Base-by-base conservation (phyloP, 2,797 vertebrate species). In the Notoglanidium macrostoma region DNA sequence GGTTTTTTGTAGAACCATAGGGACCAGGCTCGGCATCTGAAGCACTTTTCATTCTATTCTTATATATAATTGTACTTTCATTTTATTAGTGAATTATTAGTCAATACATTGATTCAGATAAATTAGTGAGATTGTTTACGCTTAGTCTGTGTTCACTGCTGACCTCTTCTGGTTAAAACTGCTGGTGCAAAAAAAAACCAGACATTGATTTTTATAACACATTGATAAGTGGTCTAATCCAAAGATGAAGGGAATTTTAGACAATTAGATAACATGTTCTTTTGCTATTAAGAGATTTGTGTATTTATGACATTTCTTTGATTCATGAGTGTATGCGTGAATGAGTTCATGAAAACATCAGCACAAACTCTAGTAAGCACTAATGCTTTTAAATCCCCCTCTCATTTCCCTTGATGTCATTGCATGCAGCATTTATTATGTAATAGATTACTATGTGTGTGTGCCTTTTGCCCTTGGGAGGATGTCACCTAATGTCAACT, bases 371-470 rank as follows among this genome's bases (percentile, higher is more conserved):
- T 63, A 76, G 19, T 32, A 46, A 83, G 61, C 26, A 73, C 72
- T 72, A 65, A 84, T 67, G 49, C 17, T 83, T 49, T 81, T 49
- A 46, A n/a, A 40, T 14, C 32, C 32, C 63, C 17, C 54, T 19
- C 4, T 19, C 2, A 11, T 11, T 57, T 61, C 57, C 67, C 12
- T 3, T 32, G 15, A 83, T 74, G 67, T 54, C 67, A 51, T 61
- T 78, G 72, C 88, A 70, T 79, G 61, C 72, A 86, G 32, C 65
- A 61, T 85, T 70, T 87, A 55, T 88, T 89, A 89, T 85, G 84
- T 88, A 87, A 88, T 85, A 77, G 63, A 85, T 86, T 72, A 85
- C 80, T 88, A 32, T 51, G 77, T 88, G 77, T 76, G 85, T 74
- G 78, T 72, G 83, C 26, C 44, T 73, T 83, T 86, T 81, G 44